A percentile compares a stretch with the other conserved stretches of the same genome.
Conservation (phyloP, 35 echinoderm and acorn worm genomes). For the Stichopus chloronotus region DNA sequence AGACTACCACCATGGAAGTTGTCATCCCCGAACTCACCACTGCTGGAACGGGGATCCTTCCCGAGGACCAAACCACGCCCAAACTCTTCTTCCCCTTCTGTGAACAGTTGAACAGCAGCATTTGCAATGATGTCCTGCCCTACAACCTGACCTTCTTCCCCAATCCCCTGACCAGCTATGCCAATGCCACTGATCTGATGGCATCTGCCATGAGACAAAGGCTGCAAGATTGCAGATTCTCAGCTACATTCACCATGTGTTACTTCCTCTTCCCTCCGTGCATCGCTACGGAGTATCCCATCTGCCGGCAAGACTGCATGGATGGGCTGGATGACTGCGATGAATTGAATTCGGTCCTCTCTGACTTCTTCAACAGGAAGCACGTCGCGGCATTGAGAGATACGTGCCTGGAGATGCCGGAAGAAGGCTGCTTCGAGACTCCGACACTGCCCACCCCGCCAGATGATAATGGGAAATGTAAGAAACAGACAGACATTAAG, state of each 20-base stretch:
- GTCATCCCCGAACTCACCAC: not conserved
- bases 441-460: not conserved
- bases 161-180: not conserved
- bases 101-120: not conserved
- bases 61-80: not conserved
- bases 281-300: not conserved
- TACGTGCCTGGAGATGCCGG: conserved; percentile 10
- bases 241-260: conserved; percentile 18
- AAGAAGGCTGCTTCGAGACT: not conserved
- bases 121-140: conserved; percentile 4
- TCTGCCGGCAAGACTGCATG: conserved; percentile 15
- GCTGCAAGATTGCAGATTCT: not conserved
- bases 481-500: not conserved
- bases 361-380: conserved; percentile 9
- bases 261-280: conserved; percentile 55
- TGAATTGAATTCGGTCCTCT: not conserved
- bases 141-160: conserved; percentile 43
- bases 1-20: not conserved
- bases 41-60: no score
- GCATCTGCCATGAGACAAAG: not conserved
- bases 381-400: not conserved
- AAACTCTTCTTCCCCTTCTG: not conserved
- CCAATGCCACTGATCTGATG: not conserved
- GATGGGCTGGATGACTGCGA: not conserved
- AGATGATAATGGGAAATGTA: not conserved